Percentiles rank a stretch among this genome's conserved stretches.
Conservation (phyloP, 1,140 invertebrate genomes). For the Phocides pigmalion region DNA sequence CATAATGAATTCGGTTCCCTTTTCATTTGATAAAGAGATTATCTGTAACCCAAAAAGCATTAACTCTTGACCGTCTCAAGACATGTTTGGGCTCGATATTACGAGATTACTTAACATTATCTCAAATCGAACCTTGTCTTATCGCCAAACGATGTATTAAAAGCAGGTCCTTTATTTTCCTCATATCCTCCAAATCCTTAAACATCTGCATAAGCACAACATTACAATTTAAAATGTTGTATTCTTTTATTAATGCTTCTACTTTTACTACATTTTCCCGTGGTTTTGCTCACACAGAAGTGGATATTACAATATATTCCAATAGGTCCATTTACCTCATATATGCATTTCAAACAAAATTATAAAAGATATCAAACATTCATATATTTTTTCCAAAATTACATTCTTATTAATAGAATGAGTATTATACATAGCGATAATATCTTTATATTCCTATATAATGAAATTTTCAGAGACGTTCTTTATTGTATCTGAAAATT, state of each 20-base stretch:
- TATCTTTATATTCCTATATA: too few species aligned
- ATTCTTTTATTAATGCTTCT: not conserved
- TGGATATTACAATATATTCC: too few species aligned
- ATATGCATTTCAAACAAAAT: too few species aligned
- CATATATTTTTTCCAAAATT: too few species aligned
- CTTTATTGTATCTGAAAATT: too few species aligned
- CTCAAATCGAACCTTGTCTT: slow-evolving; percentile 19
- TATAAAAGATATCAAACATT: too few species aligned
- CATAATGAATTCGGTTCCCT: slow-evolving; percentile 22
- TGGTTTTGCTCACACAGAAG: too few species aligned
- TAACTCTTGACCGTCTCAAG: not conserved
- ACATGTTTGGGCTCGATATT: slow-evolving; percentile 28
- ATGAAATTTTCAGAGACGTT: too few species aligned
- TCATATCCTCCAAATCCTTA: not conserved
- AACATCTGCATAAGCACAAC: not conserved
- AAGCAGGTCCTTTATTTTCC: slow-evolving; percentile 2
- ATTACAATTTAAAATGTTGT: not conserved
- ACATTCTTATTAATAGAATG: too few species aligned
- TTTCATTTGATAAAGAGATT: slow-evolving; percentile 25
- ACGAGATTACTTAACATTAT: slow-evolving; percentile 30
- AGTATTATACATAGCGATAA: too few species aligned
- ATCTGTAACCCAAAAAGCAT: slow-evolving; percentile 24
- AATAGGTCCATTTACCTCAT: too few species aligned
- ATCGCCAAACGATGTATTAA: slow-evolving; percentile 15
- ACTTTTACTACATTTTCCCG: not conserved